Conservation (phyloP, 2,888 invertebrate genomes). For the Eupithecia centaureata region DNA sequence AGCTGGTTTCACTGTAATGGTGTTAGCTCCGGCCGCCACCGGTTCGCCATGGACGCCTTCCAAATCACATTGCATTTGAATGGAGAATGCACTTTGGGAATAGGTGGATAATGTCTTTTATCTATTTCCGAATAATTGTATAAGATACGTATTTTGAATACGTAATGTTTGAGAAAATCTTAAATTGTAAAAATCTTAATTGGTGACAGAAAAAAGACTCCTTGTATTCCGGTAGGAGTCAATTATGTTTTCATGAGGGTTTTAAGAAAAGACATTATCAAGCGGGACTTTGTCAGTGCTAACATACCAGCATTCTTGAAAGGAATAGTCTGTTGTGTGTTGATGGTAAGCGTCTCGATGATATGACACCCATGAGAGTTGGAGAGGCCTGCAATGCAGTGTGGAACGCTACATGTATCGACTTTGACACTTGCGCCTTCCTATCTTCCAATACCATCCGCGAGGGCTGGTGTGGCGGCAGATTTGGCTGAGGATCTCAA, state of each 20-base stretch:
- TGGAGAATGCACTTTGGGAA: conserved; percentile 67
- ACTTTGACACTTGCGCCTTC: too few species aligned
- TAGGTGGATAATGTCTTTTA: conserved; percentile 68
- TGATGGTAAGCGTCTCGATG: too few species aligned
- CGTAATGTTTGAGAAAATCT: background rate
- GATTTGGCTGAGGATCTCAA: too few species aligned
- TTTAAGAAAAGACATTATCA: too few species aligned
- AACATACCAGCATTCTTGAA: too few species aligned
- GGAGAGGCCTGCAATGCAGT: too few species aligned
- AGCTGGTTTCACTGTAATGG: conserved; percentile 60
- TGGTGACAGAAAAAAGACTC: background rate
- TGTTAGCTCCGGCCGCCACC: conserved; percentile 56
- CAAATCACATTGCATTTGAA: conserved; percentile 78
- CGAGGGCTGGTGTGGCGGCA: too few species aligned
- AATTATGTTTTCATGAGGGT: background rate
- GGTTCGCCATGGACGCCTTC: conserved; percentile 66
- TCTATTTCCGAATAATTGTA: conserved; percentile 54
- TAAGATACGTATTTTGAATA: conserved; percentile 38
- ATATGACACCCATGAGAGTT: too few species aligned
- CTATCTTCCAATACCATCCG: too few species aligned
- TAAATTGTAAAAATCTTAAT: background rate
- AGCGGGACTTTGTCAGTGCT: too few species aligned
- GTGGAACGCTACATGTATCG: too few species aligned
- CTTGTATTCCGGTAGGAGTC: background rate
- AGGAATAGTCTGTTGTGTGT: too few species aligned